Base-by-base conservation (phyloP, 2,888 invertebrate species). In the Sicus ferrugineus region DNA sequence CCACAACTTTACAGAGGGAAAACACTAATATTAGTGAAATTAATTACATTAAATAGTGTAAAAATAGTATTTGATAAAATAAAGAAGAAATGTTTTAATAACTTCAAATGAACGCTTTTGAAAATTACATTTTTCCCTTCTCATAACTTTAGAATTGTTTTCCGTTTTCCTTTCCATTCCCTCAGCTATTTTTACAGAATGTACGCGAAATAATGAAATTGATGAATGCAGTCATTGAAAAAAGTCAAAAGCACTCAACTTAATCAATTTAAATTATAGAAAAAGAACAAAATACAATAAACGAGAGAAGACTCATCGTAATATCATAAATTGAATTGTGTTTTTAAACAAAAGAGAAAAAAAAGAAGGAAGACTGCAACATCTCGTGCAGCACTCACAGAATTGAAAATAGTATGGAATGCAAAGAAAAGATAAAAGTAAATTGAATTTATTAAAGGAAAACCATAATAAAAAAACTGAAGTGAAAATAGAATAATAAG, bases 161-260 rank as follows among this genome's bases (percentile, higher is more conserved):
- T 42, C 9, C 19, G 11, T 38, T 11, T 19, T n/a, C 31, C 21
- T 59, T 59, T 62, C 23, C 19, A 26, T 19, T 38, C 38, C 38
- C 11, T 38, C 38, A 9, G 7, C 38, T 38, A 9, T 11, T 38
- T 11, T 38, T 6, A 9, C 38, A 6, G 7, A 9, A 23, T 38
- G 11, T 61, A 7, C 4, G 23, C 31, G 2, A 46, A 46, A 46
- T 21, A 14, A 23, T 48, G 16, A 30, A 62, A 46, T 48, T 23
- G 19, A 21, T 42, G 38, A 23, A 23, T 42, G 7, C 21, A 42
- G 9, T 9, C 11, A 46, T 48, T 30, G 19, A 62, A 23, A 21
- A 48, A 46, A 5, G 28, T 50, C 65, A 34, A 66, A 66, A 66
- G 9, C 54, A 19, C 38, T 19, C 52, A 34, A 65, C 9, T 3